Evolutionary conservation across 2,113 vertebrate species (phyloP), one percentile per base, ranked within the genome.

Genomic region (Rafetus swinhoei): DNA sequence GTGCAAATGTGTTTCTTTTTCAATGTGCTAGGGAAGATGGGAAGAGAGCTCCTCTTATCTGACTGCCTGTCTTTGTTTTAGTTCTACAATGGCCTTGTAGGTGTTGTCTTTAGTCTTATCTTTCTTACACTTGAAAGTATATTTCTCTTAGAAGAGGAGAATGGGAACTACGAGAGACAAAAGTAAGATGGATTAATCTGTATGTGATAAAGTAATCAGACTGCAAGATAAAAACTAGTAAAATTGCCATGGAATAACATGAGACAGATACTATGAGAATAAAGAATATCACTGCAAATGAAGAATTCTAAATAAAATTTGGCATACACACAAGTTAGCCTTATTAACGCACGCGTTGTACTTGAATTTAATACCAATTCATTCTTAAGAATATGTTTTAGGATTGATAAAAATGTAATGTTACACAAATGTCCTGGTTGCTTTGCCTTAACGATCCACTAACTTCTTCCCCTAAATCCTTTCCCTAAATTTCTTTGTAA

Each of bases 121-220:
- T 94, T 3, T 86, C 84, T 91, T 24, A 88, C 62, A 32, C 79
- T 93, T 93, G 74, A 85, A 85, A n/a, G 22, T 69, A 84, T 1
- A 2, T 65, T 89, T 93, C 91, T 85, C 45, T 79, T 90, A 55
- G 22, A 93, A 92, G 57, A 92, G 32, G 81, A 12, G 15, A 8
- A 60, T 88, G 81, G 79, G 29, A 96, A 39, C 88, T 91, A 85
- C 74, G 79, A 54, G 1, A 89, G 84, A 81, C 62, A 97, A 96
- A 69, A 52, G 94, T 45, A 94, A 18, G 53, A 89, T 59, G 8
- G 57, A 90, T 94, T 96, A 87, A 96, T 93, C n/a, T 92, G 13
- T 77, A 7, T 56, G 50, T 57, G 84, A 93, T 86, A 87, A 89
- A 96, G 22, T 55, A 93, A 82, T 85, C 86, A 96, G 86, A 94